Evolutionary conservation across 2,113 vertebrate genomes (phyloP).

Genomic region (Sterna hirundo): DNA sequence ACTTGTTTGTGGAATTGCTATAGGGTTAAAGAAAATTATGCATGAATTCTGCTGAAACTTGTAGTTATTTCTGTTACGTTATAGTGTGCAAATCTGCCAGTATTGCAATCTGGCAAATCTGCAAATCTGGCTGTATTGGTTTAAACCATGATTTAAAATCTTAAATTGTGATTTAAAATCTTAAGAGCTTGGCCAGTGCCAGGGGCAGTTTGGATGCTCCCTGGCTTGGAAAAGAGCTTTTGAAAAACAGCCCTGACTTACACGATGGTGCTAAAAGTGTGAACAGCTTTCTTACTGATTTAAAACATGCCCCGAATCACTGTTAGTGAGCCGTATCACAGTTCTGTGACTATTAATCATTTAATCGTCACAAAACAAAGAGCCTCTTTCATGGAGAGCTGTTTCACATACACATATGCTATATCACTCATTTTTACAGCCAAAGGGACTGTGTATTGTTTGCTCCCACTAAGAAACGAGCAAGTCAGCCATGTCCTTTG

Average conservation of each 20-base stretch:
- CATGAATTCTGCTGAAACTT: neutral
- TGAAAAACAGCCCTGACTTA: neutral
- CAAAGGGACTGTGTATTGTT: neutral
- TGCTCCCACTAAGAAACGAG: rapidly evolving
- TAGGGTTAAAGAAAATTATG: neutral
- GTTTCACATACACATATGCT: neutral
- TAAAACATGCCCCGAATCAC: neutral
- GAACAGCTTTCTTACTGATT: neutral
- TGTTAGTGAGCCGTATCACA: neutral
- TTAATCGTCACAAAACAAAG: neutral
- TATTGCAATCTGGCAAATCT: too few relatives aligned
- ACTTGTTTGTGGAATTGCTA: neutral
- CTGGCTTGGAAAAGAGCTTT: neutral
- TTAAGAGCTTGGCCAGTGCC: neutral
- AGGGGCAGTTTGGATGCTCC: neutral
- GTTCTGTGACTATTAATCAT: neutral
- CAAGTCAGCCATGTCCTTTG: neutral
- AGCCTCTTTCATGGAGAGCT: neutral
- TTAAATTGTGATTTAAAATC: too few relatives aligned
- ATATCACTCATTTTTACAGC: neutral
- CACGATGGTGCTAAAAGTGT: neutral
- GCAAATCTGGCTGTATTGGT: neutral
- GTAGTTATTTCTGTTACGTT: neutral
- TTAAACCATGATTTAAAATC: neutral
- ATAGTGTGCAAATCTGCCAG: neutral